A percentile compares a stretch with the other conserved stretches of the same genome.
phyloP scores from a whole-genome alignment of 35 echinoderm and acorn worm species.

The Hemicentrotus pulcherrimus region DNA sequence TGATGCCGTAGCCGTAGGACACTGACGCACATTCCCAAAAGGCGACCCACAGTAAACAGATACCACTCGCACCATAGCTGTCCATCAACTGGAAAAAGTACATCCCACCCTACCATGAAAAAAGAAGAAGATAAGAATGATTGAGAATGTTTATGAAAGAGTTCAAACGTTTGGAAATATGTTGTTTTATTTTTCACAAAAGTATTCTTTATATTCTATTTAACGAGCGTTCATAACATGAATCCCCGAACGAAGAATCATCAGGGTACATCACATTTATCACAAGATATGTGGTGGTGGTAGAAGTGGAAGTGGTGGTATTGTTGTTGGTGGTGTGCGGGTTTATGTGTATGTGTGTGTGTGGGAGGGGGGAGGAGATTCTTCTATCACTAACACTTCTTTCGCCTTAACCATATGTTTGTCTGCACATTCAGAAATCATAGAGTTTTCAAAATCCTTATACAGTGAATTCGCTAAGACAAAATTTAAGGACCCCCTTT shows the following conservation, averaged over 20 bases:
- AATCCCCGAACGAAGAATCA: background rate
- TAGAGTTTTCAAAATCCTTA: too few relatives aligned
- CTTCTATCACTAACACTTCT: too few relatives aligned
- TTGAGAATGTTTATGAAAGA: background rate
- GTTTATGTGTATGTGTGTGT: too few relatives aligned
- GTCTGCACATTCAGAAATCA: too few relatives aligned
- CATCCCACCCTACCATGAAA: slow-evolving; percentile 84
- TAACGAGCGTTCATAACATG: background rate
- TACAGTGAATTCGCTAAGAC: background rate
- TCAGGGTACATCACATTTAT: too few relatives aligned
- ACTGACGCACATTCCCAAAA: slow-evolving; percentile 86
- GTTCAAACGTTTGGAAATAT: background rate
- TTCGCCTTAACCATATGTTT: too few relatives aligned
- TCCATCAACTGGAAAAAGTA: slow-evolving; percentile 97
- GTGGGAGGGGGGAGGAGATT: too few relatives aligned
- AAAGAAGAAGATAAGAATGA: background rate
- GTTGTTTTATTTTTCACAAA: background rate
- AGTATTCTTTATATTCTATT: background rate
- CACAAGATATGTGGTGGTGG: too few relatives aligned
- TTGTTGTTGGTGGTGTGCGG: too few relatives aligned
- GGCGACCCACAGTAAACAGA: slow-evolving; percentile 90
- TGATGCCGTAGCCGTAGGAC: slow-evolving; percentile 86
- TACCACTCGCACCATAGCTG: slow-evolving; percentile 82
- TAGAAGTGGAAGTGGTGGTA: too few relatives aligned
- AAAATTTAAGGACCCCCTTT: background rate